These are phyloP conservation scores for Leucophenga maculata DNA, from an alignment of 2,888 invertebrate species.

Conservation along the genomic window DNA sequence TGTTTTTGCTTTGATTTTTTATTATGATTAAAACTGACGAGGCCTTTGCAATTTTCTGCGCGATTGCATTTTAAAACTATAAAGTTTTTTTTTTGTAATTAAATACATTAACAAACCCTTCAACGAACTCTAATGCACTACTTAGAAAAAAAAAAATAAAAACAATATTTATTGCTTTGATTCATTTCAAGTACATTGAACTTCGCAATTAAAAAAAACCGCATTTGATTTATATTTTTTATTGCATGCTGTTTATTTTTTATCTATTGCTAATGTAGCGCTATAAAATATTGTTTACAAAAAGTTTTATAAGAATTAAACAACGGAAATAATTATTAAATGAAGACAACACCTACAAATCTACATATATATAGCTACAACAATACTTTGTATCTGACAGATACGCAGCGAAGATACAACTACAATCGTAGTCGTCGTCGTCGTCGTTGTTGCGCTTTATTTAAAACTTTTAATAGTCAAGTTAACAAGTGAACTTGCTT, in stretches of 20 bases:
- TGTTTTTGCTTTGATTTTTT: no score
- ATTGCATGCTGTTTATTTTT: no score
- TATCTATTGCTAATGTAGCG: no score
- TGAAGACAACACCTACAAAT: no score
- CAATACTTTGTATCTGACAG: not conserved
- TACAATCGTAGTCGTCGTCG: no score
- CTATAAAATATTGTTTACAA: no score
- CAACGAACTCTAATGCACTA: not conserved
- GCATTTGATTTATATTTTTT: no score
- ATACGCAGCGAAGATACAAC: not conserved
- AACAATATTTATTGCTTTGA: no score
- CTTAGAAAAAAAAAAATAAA: no score
- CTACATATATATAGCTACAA: no score
- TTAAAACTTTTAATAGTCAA: constrained; percentile 16
- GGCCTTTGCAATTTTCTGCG: constrained; percentile 12
- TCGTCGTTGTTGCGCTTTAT: constrained; percentile 4
- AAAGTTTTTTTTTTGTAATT: not conserved
- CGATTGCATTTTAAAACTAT: constrained; percentile 20
- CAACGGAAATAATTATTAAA: no score
- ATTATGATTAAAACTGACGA: not conserved
- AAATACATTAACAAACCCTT: not conserved
- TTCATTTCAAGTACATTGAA: constrained; percentile 10
- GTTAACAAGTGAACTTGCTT: constrained; percentile 18
- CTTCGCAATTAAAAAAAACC: not conserved
- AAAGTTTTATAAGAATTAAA: no score